Conservation (phyloP, 1,140 invertebrate species). For the Bombus waltoni region DNA sequence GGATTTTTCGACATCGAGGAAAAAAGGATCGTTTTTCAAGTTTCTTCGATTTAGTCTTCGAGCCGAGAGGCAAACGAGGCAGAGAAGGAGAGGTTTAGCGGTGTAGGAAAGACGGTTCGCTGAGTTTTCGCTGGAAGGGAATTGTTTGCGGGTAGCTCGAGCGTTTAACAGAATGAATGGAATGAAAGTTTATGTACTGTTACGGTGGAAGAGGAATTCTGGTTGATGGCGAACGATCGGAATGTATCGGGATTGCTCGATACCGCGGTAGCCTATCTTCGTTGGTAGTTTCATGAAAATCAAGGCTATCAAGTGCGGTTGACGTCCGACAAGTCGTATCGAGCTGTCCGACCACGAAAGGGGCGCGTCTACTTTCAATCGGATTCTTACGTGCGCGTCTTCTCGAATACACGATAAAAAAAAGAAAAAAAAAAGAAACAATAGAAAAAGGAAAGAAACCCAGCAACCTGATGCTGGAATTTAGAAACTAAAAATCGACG, state of each 20-base stretch:
- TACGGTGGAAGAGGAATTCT: not conserved
- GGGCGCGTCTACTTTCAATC: not conserved
- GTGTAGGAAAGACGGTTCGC: not conserved
- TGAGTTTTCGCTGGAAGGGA: not conserved
- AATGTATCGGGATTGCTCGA: slow-evolving; percentile 2
- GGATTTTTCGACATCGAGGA: too few species aligned
- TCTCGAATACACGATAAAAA: not conserved
- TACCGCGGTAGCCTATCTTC: not conserved
- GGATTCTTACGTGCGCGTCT: not conserved
- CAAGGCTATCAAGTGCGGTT: not conserved
- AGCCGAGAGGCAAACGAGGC: not conserved
- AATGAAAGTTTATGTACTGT: slow-evolving; percentile 29
- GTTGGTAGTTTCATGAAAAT: not conserved
- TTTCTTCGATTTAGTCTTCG: not conserved
- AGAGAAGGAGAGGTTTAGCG: not conserved
- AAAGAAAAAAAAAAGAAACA: not conserved
- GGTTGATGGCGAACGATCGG: slow-evolving; percentile 5
- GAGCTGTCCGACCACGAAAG: not conserved
- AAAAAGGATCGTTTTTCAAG: too few species aligned
- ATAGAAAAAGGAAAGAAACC: not conserved
- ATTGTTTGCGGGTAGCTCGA: slow-evolving; percentile 8
- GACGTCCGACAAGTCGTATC: slow-evolving; percentile 1
- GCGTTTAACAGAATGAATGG: slow-evolving; percentile 17
- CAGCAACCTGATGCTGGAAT: not conserved
- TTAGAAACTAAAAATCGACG: not conserved